Evolutionary conservation across 1,140 invertebrate genomes (phyloP).

Genomic region (Leptinotarsa lineolata): DNA sequence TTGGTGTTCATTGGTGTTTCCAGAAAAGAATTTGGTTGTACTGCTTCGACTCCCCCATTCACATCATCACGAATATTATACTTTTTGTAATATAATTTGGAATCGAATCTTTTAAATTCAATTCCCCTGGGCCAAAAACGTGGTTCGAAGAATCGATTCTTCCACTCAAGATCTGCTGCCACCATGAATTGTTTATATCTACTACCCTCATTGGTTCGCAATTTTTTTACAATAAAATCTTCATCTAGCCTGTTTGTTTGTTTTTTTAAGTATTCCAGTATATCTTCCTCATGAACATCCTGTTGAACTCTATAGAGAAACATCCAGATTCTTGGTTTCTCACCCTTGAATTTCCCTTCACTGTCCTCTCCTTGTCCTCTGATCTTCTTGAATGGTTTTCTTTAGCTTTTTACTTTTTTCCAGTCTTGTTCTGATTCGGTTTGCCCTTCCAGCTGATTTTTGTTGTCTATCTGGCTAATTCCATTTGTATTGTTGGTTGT

Average conservation of each 20-base stretch:
- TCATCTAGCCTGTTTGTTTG: slow-evolving; percentile 10
- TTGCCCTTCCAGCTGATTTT: neutral
- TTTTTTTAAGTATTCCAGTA: slow-evolving; percentile 11
- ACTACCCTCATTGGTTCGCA: slow-evolving; percentile 1
- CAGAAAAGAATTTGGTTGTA: slow-evolving; percentile 13
- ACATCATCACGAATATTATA: slow-evolving; percentile 11
- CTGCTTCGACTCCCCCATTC: slow-evolving; percentile 8
- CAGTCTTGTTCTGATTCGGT: slow-evolving; percentile 15
- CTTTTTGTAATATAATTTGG: slow-evolving; percentile 13
- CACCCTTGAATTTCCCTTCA: slow-evolving; percentile 12
- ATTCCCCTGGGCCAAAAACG: slow-evolving; percentile 4
- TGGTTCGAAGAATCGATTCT: slow-evolving; percentile 15
- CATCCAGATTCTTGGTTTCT: slow-evolving; percentile 11
- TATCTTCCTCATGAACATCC: slow-evolving; percentile 7
- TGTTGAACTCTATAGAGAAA: neutral
- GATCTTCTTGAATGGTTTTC: slow-evolving; percentile 1
- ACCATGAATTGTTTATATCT: too few relatives aligned
- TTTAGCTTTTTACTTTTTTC: slow-evolving; percentile 15
- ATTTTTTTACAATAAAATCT: slow-evolving; percentile 13
- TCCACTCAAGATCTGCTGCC: slow-evolving; percentile 14
- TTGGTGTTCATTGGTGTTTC: slow-evolving; percentile 13
- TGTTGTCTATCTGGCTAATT: neutral
- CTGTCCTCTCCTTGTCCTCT: slow-evolving; percentile 11
- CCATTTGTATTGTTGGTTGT: neutral
- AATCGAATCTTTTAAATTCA: slow-evolving; percentile 6